phyloP scores from a whole-genome alignment of 1,140 invertebrate genomes.

The Bilobella aurantiaca region DNA sequence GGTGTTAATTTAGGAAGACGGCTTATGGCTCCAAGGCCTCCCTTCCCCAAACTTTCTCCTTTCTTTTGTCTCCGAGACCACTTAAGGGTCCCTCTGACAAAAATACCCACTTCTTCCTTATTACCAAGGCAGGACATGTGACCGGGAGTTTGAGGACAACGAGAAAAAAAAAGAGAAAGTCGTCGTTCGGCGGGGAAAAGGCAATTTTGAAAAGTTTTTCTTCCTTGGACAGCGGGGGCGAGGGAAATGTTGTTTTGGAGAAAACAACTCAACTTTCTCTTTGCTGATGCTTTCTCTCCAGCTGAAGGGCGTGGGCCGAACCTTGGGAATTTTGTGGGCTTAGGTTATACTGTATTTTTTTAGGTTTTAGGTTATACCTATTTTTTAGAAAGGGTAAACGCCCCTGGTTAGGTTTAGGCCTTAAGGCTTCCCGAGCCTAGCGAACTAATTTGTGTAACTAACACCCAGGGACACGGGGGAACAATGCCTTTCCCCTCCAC shows the following conservation, averaged over 20 bases:
- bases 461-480: background rate
- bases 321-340: too few relatives aligned
- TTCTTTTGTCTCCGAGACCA: background rate
- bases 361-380: too few relatives aligned
- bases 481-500: background rate
- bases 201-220: too few relatives aligned
- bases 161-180: background rate
- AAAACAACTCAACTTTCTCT: too few relatives aligned
- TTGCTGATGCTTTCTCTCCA: too few relatives aligned
- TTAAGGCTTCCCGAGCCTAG: constrained; percentile 13
- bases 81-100: background rate
- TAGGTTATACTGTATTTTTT: too few relatives aligned
- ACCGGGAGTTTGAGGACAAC: background rate
- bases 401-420: constrained; percentile 3
- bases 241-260: too few relatives aligned
- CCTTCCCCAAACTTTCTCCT: background rate
- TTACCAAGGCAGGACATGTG: background rate
- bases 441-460: constrained; percentile 31
- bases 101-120: background rate
- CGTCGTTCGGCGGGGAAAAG: too few relatives aligned
- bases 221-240: too few relatives aligned
- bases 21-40: background rate
- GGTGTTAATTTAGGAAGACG: constrained; percentile 30
- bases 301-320: too few relatives aligned
- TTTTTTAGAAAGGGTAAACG: constrained; percentile 8